phyloP scores from a whole-genome alignment of 1,140 invertebrate genomes.

The Drosophila watanabei region DNA sequence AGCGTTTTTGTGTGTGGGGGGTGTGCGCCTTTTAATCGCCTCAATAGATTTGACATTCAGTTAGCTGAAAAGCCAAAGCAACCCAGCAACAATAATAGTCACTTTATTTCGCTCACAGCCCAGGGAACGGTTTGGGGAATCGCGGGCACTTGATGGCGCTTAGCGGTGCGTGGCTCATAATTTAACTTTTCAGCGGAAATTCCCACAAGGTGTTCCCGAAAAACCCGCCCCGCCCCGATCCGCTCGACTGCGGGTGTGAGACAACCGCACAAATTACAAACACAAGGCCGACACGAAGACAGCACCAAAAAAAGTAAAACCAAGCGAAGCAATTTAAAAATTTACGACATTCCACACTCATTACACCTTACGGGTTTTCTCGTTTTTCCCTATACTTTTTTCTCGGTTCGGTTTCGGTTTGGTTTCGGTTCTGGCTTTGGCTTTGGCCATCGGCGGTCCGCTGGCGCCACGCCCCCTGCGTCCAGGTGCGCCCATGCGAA shows the following conservation, averaged over 20 bases:
- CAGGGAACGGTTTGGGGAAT: slow-evolving; percentile 5
- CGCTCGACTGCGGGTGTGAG: not conserved
- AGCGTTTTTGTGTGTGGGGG: slow-evolving; percentile 35
- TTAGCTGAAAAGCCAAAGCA: slow-evolving; percentile 54
- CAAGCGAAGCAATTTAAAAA: slow-evolving; percentile 76
- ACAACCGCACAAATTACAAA: slow-evolving; percentile 65
- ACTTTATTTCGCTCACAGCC: slow-evolving; percentile 31
- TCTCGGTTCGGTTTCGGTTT: slow-evolving; percentile 5
- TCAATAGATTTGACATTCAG: slow-evolving; percentile 83
- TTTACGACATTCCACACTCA: slow-evolving; percentile 82
- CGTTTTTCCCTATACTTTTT: slow-evolving; percentile 17
- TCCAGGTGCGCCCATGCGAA: slow-evolving; percentile 72
- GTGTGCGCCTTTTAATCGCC: slow-evolving; percentile 59
- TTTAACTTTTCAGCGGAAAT: slow-evolving; percentile 68
- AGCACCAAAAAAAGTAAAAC: slow-evolving; percentile 43
- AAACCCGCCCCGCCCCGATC: not conserved
- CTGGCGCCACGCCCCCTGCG: slow-evolving; percentile 56
- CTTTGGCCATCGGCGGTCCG: slow-evolving; percentile 38
- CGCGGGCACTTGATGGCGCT: slow-evolving; percentile 33
- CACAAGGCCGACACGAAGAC: slow-evolving; percentile 43
- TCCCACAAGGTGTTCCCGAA: slow-evolving; percentile 62
- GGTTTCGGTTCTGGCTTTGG: slow-evolving; percentile 12
- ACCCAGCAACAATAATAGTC: slow-evolving; percentile 20
- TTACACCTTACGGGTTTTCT: slow-evolving; percentile 71
- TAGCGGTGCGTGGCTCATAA: slow-evolving; percentile 68